Conservation (phyloP, 2,888 invertebrate genomes). For the Crocallis elinguaria region DNA sequence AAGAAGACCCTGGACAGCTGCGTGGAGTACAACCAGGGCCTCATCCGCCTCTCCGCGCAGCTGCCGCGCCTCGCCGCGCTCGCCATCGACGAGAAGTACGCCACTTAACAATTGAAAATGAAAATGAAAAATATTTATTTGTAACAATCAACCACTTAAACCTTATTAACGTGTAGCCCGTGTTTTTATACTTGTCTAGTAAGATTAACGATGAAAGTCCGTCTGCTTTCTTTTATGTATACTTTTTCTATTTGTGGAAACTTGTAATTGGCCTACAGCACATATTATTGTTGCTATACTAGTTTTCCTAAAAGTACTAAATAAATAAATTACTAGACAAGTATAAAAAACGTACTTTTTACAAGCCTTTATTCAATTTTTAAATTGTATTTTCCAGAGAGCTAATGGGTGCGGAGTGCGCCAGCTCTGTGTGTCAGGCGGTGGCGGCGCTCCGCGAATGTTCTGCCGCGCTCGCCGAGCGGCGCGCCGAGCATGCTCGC, state of each 20-base stretch:
- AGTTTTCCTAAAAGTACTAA: too few species aligned
- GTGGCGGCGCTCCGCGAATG: conserved; percentile 49
- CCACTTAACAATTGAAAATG: background rate
- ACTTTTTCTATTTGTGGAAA: too few species aligned
- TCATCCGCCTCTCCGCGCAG: conserved; percentile 64
- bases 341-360: too few species aligned
- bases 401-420: conserved; percentile 61
- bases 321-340: too few species aligned
- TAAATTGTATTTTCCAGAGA: conserved; percentile 47
- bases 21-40: conserved; percentile 70
- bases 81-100: conserved; percentile 71
- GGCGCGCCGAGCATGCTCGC: conserved; percentile 33
- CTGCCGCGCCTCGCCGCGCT: conserved; percentile 59
- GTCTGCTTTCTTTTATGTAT: too few species aligned
- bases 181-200: background rate
- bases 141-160: too few species aligned
- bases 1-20: conserved; percentile 69
- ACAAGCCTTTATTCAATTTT: too few species aligned
- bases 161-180: background rate
- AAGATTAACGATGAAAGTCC: too few species aligned
- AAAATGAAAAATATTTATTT: background rate
- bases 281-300: too few species aligned
- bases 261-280: too few species aligned
- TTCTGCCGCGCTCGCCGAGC: conserved; percentile 27
- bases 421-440: conserved; percentile 40